Evolutionary conservation across 2,888 invertebrate genomes (phyloP).

Genomic region (Cecidostiba fungosa): DNA sequence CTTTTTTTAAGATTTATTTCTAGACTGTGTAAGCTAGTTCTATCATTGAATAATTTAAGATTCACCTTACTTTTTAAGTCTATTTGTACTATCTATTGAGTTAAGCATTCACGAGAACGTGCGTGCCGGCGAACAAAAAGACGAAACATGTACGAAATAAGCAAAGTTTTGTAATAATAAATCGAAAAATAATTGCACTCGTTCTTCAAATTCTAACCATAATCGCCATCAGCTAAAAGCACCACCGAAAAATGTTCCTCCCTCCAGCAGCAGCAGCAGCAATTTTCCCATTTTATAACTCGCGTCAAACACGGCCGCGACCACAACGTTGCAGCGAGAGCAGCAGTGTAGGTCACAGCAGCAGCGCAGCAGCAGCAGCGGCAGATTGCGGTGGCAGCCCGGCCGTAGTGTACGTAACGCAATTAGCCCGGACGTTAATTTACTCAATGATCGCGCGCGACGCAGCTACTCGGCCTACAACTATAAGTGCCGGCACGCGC

Average conservation of each 20-base stretch:
- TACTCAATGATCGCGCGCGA: constrained; percentile 78
- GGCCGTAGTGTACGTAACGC: constrained; percentile 74
- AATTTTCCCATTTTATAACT: constrained; percentile 11
- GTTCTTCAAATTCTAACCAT: background rate
- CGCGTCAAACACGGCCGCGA: background rate
- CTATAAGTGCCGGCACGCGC: constrained; percentile 75
- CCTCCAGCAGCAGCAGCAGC: background rate
- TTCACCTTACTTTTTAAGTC: too few species aligned
- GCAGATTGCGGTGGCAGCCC: constrained; percentile 65
- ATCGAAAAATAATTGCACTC: background rate
- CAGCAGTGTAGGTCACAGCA: background rate
- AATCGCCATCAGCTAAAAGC: background rate
- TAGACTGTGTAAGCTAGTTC: background rate
- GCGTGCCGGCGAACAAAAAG: constrained; percentile 19
- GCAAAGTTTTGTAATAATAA: constrained; percentile 33
- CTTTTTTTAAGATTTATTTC: background rate
- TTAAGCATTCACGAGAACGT: too few species aligned
- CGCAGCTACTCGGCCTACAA: constrained; percentile 69
- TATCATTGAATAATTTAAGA: too few species aligned
- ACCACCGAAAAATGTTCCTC: background rate
- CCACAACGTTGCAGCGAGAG: background rate
- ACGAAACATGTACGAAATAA: background rate
- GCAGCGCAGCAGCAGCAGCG: background rate
- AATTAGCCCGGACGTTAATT: constrained; percentile 78
- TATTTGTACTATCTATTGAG: constrained; percentile 33